phyloP scores from a whole-genome alignment of 1,140 invertebrate species.

The Drosophila biarmipes region DNA sequence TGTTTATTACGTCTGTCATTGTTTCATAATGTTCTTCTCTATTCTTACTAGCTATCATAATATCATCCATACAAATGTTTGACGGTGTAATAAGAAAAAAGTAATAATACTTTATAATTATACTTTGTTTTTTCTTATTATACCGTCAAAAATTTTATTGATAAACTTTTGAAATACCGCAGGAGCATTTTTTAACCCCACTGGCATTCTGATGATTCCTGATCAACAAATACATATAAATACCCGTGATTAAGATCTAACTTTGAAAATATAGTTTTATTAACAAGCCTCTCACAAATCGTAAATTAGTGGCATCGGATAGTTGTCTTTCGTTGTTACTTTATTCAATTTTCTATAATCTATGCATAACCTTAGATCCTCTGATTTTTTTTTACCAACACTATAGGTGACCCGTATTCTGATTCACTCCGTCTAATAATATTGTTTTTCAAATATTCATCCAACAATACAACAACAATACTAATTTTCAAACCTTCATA shows the following conservation, averaged over 20 bases:
- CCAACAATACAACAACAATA: too few species aligned
- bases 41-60: slow-evolving; percentile 13
- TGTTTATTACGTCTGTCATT: neutral
- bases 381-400: slow-evolving; percentile 1
- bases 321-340: neutral
- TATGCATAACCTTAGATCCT: neutral
- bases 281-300: neutral
- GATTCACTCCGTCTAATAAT: neutral
- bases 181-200: neutral
- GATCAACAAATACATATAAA: neutral
- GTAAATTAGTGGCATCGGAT: neutral
- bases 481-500: too few species aligned
- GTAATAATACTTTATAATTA: too few species aligned
- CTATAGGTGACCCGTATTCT: neutral
- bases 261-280: neutral
- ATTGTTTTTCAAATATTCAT: neutral
- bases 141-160: slow-evolving; percentile 5
- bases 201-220: neutral
- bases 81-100: too few species aligned
- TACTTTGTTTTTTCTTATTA: slow-evolving; percentile 2
- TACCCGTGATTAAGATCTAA: neutral
- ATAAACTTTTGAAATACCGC: slow-evolving; percentile 4
- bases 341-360: neutral
- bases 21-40: neutral
- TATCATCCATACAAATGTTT: slow-evolving; percentile 23